Percentiles rank a stretch among this genome's conserved stretches.
Conservation (phyloP, 1,140 invertebrate genomes). For the Brachionus plicatilis region DNA sequence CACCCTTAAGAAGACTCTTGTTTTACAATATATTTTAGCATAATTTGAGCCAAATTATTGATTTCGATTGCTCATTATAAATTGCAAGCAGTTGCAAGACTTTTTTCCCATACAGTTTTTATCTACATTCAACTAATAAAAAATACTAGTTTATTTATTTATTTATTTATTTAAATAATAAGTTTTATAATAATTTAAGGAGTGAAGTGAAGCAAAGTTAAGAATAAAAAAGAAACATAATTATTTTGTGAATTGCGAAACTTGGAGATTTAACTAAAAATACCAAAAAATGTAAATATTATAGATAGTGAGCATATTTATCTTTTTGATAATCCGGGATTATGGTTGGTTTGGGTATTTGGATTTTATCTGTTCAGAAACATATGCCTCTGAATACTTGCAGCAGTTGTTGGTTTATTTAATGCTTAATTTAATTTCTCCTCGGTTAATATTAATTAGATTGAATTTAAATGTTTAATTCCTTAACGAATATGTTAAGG, state of each 20-base stretch:
- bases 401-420: background rate
- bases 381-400: background rate
- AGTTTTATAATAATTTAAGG: background rate
- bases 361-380: background rate
- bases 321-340: background rate
- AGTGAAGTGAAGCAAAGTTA: background rate
- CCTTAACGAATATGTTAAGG: no score
- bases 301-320: background rate
- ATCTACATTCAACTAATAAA: slow-evolving; percentile 2
- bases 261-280: background rate
- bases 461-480: background rate
- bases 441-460: background rate
- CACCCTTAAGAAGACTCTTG: background rate
- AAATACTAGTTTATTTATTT: background rate
- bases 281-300: background rate
- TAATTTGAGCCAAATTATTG: background rate
- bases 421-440: background rate
- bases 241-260: background rate
- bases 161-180: background rate
- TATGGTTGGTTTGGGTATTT: background rate
- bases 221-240: background rate
- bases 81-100: background rate
- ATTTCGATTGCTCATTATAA: background rate
- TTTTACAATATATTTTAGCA: background rate
- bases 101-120: background rate